Evolutionary conservation across 2,888 invertebrate species (phyloP).

Genomic region (Heliconius sara): DNA sequence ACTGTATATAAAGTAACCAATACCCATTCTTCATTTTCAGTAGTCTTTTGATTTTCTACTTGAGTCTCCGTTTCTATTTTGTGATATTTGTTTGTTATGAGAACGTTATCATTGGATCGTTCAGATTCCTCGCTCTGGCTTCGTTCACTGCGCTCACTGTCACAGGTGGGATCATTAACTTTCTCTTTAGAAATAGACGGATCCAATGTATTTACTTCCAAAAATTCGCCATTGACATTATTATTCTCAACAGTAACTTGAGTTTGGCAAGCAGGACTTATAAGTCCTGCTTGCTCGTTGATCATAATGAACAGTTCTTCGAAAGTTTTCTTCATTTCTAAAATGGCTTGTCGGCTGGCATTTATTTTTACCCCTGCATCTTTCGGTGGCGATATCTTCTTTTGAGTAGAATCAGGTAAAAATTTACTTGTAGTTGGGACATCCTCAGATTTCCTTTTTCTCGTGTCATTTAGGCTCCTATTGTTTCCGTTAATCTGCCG

Average conservation of each 20-base stretch:
- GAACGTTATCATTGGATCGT: constrained; percentile 55
- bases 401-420: constrained; percentile 61
- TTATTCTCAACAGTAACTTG: background rate
- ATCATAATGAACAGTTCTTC: constrained; percentile 58
- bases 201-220: background rate
- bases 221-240: background rate
- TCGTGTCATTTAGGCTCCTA: constrained; percentile 43
- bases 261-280: constrained; percentile 54
- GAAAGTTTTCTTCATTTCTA: constrained; percentile 60
- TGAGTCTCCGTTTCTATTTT: constrained; percentile 37
- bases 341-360: constrained; percentile 55
- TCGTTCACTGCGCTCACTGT: constrained; percentile 45
- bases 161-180: constrained; percentile 56
- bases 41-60: constrained; percentile 10
- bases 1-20: background rate
- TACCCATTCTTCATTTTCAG: constrained; percentile 52
- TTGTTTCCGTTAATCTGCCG: constrained; percentile 47
- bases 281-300: constrained; percentile 46
- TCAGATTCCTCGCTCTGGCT: constrained; percentile 53
- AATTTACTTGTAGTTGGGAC: constrained; percentile 54
- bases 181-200: constrained; percentile 43
- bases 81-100: constrained; percentile 54
- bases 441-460: constrained; percentile 55
- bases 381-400: constrained; percentile 49
- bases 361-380: constrained; percentile 48